These are phyloP conservation scores for Syndactyla subalaris DNA, from an alignment of 2,797 vertebrate species.

Conservation along the genomic window DNA sequence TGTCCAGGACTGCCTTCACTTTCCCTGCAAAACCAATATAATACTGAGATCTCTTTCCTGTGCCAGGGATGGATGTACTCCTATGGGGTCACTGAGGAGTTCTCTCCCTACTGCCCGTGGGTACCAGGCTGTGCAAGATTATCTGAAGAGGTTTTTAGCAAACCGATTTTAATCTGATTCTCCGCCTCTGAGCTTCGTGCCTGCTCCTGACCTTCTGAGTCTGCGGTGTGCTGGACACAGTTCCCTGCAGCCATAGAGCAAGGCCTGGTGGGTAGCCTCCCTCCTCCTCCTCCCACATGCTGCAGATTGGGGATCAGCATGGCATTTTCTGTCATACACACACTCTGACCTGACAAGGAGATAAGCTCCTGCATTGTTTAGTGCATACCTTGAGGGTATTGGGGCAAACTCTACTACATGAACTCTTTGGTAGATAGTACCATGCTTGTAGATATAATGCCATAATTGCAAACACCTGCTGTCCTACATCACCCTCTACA, in stretches of 20 bases:
- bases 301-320: background rate
- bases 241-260: background rate
- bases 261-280: background rate
- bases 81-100: background rate
- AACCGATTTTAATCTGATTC: background rate
- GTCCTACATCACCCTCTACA: background rate
- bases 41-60: background rate
- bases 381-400: rapidly evolving
- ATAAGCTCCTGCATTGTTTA: background rate
- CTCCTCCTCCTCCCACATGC: rapidly evolving
- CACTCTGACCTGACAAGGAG: background rate
- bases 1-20: background rate
- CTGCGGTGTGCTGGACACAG: rapidly evolving
- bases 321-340: background rate
- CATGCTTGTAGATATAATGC: background rate
- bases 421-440: background rate
- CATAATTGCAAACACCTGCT: background rate
- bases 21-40: background rate
- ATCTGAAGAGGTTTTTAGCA: background rate
- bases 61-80: background rate
- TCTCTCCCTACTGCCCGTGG: background rate
- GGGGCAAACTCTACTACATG: background rate
- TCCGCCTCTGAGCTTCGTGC: rapidly evolving
- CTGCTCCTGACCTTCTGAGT: background rate
- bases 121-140: background rate